Percentiles rank a stretch among this genome's conserved stretches.
These are phyloP conservation scores for Laterallus jamaicensis DNA, from an alignment of 2,113 vertebrate genomes.

Conservation along the genomic window DNA sequence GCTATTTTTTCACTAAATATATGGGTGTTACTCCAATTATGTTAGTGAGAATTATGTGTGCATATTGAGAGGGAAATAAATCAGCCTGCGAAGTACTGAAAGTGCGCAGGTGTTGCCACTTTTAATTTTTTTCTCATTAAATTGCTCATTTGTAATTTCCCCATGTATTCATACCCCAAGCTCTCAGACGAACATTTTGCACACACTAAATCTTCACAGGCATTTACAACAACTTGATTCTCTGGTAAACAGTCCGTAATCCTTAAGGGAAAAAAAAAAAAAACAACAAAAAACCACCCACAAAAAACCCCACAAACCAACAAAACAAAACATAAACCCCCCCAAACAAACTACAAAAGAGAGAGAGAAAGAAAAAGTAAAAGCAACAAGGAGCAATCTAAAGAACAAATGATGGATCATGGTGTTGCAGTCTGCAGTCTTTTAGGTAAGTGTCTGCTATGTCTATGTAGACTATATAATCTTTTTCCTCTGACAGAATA, in stretches of 20 bases:
- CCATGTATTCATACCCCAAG: background rate
- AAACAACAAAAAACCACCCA: too few species aligned
- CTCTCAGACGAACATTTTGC: background rate
- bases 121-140: constrained; percentile 42
- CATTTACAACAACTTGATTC: background rate
- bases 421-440: background rate
- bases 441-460: background rate
- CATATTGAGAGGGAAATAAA: constrained; percentile 11
- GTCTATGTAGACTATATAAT: background rate
- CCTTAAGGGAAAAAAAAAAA: background rate
- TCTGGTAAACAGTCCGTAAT: background rate
- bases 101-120: background rate
- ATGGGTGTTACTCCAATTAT: background rate
- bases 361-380: background rate
- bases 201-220: background rate
- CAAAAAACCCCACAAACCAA: too few species aligned
- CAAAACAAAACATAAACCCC: too few species aligned
- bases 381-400: background rate
- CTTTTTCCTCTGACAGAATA: background rate
- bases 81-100: background rate
- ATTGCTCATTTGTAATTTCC: background rate
- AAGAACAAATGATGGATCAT: background rate
- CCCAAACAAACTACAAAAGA: background rate
- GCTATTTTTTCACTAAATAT: constrained; percentile 19
- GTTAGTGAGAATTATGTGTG: constrained; percentile 7